Percentiles rank a stretch among this genome's conserved stretches.
Conservation (phyloP, 2,113 vertebrate species). For the Ciconia stormi region DNA sequence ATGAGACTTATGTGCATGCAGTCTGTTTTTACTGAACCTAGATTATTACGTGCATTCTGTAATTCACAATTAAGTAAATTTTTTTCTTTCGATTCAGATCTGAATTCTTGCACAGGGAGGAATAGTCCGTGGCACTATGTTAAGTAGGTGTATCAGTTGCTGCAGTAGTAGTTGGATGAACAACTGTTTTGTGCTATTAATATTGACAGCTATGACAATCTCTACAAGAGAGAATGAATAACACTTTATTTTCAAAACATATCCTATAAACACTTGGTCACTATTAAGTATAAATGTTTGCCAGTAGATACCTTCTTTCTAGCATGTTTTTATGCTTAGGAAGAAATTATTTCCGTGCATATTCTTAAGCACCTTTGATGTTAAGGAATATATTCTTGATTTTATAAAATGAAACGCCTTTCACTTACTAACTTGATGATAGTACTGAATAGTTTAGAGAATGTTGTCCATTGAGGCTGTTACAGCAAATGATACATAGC, state of each 20-base stretch:
- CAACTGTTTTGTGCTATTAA: background rate
- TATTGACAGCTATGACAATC: background rate
- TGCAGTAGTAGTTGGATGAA: background rate
- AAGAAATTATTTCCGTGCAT: background rate
- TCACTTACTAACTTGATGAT: background rate
- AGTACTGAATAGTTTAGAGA: background rate
- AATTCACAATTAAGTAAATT: background rate
- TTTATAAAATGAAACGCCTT: background rate
- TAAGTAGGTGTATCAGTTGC: background rate
- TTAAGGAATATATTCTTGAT: background rate
- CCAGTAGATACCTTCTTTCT: background rate
- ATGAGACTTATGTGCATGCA: background rate
- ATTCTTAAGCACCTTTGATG: background rate
- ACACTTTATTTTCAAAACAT: background rate
- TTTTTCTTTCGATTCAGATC: background rate
- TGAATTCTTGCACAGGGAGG: background rate
- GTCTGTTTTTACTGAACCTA: background rate
- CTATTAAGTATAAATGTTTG: background rate
- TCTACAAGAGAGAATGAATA: background rate
- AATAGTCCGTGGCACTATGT: rapidly evolving
- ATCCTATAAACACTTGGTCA: background rate
- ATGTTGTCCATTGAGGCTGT: background rate
- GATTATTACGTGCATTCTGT: background rate
- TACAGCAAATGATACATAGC: background rate
- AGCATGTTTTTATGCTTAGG: background rate